These are phyloP conservation scores for Prunella fulvescens DNA, from an alignment of 2,113 vertebrate species.

Conservation along the genomic window DNA sequence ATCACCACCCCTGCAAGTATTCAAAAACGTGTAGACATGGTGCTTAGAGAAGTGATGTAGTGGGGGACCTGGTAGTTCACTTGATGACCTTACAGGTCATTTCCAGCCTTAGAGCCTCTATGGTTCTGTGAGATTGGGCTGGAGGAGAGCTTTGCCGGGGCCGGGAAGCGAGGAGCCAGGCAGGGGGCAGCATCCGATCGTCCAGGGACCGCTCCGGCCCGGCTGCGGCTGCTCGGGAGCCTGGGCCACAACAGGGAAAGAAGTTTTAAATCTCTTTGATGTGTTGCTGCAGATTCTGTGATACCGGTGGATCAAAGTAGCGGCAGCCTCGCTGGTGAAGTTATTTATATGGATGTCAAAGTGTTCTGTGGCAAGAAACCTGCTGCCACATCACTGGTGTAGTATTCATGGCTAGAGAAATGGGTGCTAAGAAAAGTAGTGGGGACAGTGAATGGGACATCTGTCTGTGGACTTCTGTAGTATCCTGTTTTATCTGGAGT, in stretches of 20 bases:
- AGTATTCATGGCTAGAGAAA: background rate
- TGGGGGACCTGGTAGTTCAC: background rate
- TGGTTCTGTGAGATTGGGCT: background rate
- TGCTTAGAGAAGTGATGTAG: background rate
- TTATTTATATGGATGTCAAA: background rate
- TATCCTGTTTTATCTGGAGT: background rate
- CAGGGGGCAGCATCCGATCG: slow-evolving; percentile 13
- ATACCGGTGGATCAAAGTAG: background rate
- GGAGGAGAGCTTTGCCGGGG: background rate
- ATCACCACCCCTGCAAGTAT: background rate
- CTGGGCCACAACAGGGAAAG: background rate
- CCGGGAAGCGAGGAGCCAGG: background rate
- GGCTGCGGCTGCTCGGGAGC: background rate
- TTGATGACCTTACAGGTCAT: background rate
- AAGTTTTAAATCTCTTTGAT: background rate
- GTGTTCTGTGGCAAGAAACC: background rate
- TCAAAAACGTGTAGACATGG: no score
- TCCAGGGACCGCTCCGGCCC: rapidly evolving
- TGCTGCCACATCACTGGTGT: background rate
- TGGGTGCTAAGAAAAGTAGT: background rate
- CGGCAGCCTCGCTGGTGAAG: background rate
- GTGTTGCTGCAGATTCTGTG: background rate
- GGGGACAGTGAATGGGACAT: background rate
- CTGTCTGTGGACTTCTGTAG: background rate
- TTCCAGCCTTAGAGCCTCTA: background rate